Base-by-base conservation (phyloP, 2,888 invertebrate species). In the Vanessa cardui region DNA sequence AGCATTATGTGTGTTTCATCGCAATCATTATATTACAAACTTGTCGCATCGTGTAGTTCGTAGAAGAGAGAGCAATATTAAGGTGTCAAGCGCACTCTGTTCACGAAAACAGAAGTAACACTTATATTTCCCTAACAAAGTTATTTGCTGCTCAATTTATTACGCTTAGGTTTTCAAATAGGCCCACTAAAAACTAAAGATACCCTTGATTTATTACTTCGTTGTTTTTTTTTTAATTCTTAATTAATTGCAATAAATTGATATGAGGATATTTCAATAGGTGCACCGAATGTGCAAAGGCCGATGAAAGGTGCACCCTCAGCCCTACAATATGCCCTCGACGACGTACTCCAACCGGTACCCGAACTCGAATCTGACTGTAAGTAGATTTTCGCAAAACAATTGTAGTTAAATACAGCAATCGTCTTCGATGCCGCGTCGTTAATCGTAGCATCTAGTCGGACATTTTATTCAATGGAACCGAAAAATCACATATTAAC, bases 351-450 rank as follows among this genome's bases (percentile, higher is more conserved):
- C 2, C 92, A 92, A 74, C 80, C 83, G 0, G 80, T 90, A 2
- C 90, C 89, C 0, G 83, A 84, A 59, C 69, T 87, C 2, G 92
- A 92, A 64, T 76, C 82, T 1, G 92, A 92, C 71, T 87, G 92
- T 92, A 63, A 87, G 89, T 85, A 60, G 26, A 56, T 54, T 50
- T 50, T 21, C 45, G 2, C 31, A 6, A 46, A 33, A 45, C 31
- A 50, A 64, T 18, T 18, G 7, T 58, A 50, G n/a, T 49, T 4
- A 44, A 64, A 26, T 47, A 39, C 3, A 15, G 5, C 18, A 39
- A 16, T 1, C 31, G 56, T 39, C 52, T 54, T 31, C 31, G 16
- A 54, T 54, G 39, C 18, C 56, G 33, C 56, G 8, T n/a, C 33
- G 54, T 31, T 31, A 56, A 56, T 18, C 16, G 26, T 18, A n/a